phyloP scores from a whole-genome alignment of 2,113 vertebrate species.

The Motacilla alba region DNA sequence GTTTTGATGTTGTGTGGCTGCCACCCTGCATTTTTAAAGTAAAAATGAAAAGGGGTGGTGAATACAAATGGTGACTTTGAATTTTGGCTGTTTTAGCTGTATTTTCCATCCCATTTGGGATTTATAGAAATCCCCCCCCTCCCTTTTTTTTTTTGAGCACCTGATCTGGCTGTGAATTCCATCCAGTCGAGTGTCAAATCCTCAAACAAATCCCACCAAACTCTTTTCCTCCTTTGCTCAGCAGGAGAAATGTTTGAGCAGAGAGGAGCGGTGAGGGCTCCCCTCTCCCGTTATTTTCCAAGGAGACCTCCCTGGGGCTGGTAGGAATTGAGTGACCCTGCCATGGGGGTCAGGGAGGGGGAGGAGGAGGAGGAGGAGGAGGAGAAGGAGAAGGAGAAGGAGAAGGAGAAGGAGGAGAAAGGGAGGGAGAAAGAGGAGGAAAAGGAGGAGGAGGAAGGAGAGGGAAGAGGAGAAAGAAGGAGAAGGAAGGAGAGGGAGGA shows the following conservation, averaged over 20 bases:
- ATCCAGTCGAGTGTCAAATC: background rate
- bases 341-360: background rate
- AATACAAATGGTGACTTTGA: background rate
- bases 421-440: fast-evolving
- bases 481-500: too few relatives aligned
- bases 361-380: background rate
- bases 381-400: background rate
- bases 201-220: background rate
- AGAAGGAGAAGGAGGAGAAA: too few relatives aligned
- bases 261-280: background rate
- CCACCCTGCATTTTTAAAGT: background rate
- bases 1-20: background rate
- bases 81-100: background rate
- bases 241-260: background rate
- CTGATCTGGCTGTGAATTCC: background rate
- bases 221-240: background rate
- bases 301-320: background rate
- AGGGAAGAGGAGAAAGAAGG: too few relatives aligned
- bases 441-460: too few relatives aligned
- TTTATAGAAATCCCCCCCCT: background rate
- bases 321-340: background rate
- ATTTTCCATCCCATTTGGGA: background rate
- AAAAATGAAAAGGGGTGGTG: background rate
- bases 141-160: background rate
- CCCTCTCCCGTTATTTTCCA: background rate